Base-by-base conservation (phyloP, 2,797 vertebrate species). In the Taenioides sp. region DNA sequence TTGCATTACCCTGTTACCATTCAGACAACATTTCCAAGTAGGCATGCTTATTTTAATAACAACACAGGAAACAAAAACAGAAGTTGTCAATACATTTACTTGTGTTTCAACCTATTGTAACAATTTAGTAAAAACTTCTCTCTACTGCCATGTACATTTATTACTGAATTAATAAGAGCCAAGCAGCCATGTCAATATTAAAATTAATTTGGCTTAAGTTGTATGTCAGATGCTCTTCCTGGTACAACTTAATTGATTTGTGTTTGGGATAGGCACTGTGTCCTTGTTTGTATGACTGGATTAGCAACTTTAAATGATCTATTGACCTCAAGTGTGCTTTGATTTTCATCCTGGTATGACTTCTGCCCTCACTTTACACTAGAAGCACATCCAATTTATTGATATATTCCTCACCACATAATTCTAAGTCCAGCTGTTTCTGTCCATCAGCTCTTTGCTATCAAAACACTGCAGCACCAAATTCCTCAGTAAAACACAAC, bases 341-440 rank as follows among this genome's bases (percentile, higher is more conserved):
- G 50, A 54, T n/a, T 54, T 2, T 20, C n/a, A 54, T n/a, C 17
- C 50, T 58, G 55, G 4, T 14, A 5, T 16, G 14, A 65, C 43
- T 43, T 67, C 20, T 37, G 23, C 65, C 59, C 25, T 68, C 37
- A 67, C 31, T 63, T 22, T 50, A 10, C 54, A 20, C 20, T 27
- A 14, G 57, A 61, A 69, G 14, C 18, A 70, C 34, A 20, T 52
- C 37, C 27, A 63, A 74, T 43, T 55, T 64, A 40, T 47, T 54
- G n/a, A 69, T 37, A 58, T 2, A 2, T 80, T n/a, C 14, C 61
- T 16, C 22, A 50, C 31, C 16, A 66, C 14, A 60, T 73, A 67
- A 80, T 61, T 73, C 65, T 70, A 22, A 49, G 70, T 72, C 27
- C 64, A 84, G 63, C 67, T 70, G 79, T 85, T 86, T 87, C 65